Conservation (phyloP, 2,113 vertebrate species). For the Calyptomena viridis region DNA sequence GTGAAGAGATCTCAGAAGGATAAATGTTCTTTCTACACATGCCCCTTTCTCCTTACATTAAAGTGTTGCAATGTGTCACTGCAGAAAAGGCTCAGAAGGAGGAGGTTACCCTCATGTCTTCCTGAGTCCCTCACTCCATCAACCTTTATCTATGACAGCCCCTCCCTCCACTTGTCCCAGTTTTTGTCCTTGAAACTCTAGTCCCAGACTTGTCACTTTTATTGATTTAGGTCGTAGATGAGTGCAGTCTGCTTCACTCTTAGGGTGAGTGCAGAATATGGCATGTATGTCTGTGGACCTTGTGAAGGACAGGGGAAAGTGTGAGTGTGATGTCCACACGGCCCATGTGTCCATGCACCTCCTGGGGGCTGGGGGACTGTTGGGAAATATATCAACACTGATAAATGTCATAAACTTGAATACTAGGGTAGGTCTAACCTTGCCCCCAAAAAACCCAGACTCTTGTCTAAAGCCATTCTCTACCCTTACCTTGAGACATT, state of each 20-base stretch:
- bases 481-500: background rate
- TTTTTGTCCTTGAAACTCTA: background rate
- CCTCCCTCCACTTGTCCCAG: background rate
- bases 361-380: background rate
- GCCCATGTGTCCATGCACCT: background rate
- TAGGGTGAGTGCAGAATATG: background rate
- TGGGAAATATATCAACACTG: background rate
- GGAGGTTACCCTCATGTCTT: background rate
- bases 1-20: constrained; percentile 20
- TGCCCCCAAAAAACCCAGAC: background rate
- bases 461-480: background rate
- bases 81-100: background rate
- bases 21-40: background rate
- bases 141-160: background rate
- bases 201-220: background rate
- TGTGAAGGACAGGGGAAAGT: background rate
- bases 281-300: background rate
- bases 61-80: background rate
- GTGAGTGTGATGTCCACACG: background rate
- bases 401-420: background rate
- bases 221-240: background rate
- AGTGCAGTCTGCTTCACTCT: background rate
- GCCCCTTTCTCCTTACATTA: background rate
- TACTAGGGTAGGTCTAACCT: background rate
- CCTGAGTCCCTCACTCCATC: background rate